Percentiles rank a stretch among this genome's conserved stretches.
Conservation (phyloP, 1,140 invertebrate genomes). For the Lethrus apterus region DNA sequence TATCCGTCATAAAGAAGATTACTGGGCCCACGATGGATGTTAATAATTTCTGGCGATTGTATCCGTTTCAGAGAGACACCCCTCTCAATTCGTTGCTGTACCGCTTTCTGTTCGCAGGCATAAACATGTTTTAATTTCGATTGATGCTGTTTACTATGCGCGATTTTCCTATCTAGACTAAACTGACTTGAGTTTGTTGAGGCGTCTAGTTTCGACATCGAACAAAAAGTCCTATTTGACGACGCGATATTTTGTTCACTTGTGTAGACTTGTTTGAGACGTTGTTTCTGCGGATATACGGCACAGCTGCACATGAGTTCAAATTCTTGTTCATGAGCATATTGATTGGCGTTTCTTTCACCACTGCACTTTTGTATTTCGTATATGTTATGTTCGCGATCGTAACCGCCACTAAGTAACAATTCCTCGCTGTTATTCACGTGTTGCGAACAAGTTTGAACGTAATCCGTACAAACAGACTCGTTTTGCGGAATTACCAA, state of each 20-base stretch:
- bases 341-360: slow-evolving; percentile 21
- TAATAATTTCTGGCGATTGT: slow-evolving; percentile 38
- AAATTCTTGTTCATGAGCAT: slow-evolving; percentile 20
- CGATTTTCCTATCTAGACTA: slow-evolving; percentile 30
- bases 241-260: slow-evolving; percentile 26
- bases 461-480: slow-evolving; percentile 18
- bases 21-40: slow-evolving; percentile 34
- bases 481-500: slow-evolving; percentile 26
- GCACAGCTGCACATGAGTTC: slow-evolving; percentile 33
- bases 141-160: slow-evolving; percentile 14
- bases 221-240: slow-evolving; percentile 29
- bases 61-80: slow-evolving; percentile 27
- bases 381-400: slow-evolving; percentile 19
- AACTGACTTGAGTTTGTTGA: slow-evolving; percentile 28
- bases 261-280: slow-evolving; percentile 21
- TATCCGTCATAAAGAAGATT: slow-evolving; percentile 32
- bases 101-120: slow-evolving; percentile 27
- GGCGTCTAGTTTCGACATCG: slow-evolving; percentile 28
- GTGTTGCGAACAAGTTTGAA: slow-evolving; percentile 23
- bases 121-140: slow-evolving; percentile 25
- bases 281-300: slow-evolving; percentile 24
- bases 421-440: slow-evolving; percentile 30
- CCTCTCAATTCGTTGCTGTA: slow-evolving; percentile 24
- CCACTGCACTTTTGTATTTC: slow-evolving; percentile 17
- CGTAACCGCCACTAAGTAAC: slow-evolving; percentile 24